Base-by-base conservation (phyloP, 2,888 invertebrate genomes). In the Ophion ventricosus region DNA sequence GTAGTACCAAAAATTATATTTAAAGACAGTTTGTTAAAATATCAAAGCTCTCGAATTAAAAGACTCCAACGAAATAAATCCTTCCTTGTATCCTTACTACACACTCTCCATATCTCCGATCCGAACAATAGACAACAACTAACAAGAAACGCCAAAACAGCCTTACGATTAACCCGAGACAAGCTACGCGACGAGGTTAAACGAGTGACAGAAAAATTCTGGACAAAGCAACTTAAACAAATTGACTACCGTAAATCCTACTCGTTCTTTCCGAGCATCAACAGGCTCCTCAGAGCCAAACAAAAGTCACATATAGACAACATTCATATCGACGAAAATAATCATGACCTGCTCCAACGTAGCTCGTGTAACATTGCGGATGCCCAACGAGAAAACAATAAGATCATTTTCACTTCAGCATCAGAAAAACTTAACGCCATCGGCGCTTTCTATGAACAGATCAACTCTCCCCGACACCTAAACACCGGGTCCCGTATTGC, bases 261-360 rank as follows among this genome's bases (percentile, higher is more conserved):
- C 26, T 26, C 49, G 11, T 87, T 87, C n/a, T 84, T 84, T 35
- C 84, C 84, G 2, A 80, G 61, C 20, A 80, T 84, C 0, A 87
- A 85, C 23, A 43, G 64, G n/a, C 10, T 84, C 1, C 64, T 84
- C 29, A 59, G 81, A 29, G 61, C 79, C 0, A 72, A 40, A 26
- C 7, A 63, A 10, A 2, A 4, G 25, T 11, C 72, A 0, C 14
- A n/a, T 7, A 77, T 80, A 0, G 61, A 72, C 1, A 59, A 54
- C 0, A 23, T 74, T 1, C 67, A 72, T 11, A 57, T 70, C 2
- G 56, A 73, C 4, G 11, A 7, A 1, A 73, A 67, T 26, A 25
- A 73, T 0, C 20, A 3, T 1, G 7, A 29, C 0, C 29, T 70
- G 2, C 49, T 79, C 7, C 5, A 20, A 8, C 54, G 66, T n/a